Evolutionary conservation across 2,797 vertebrate species (phyloP), one percentile per base, ranked within the genome.

Genomic region (Rhodeus uyekii): DNA sequence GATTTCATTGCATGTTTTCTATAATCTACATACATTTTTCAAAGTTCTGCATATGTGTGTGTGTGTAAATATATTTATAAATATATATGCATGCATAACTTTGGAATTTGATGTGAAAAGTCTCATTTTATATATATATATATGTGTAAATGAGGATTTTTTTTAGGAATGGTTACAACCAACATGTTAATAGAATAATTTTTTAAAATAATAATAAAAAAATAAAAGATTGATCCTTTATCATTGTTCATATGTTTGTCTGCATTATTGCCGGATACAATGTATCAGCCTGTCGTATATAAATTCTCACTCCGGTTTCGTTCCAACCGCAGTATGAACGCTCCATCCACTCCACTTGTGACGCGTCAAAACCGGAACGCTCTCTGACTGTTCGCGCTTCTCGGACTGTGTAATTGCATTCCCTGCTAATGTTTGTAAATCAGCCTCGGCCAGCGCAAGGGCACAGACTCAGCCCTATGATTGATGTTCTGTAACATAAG

Each of bases 401-500:
- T 92, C 88, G 93, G 89, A 88, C 91, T 92, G 92, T 95, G 95
- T 95, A 95, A 96, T 95, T 94, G 94, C 96, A 95, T 96, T 96
- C 95, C 93, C 93, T 94, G 95, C 95, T 96, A 95, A 95, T 96
- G 95, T 96, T 95, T 95, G 95, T 96, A 95, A 96, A 96, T 95
- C 95, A 96, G 95, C 91, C 92, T 90, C 90, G 90, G 95, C 95
- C 94, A 92, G 92, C 90, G 91, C 92, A 90, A 94, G 95, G 95
- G 94, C 94, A 95, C 89, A 90, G 91, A 92, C 93, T 93, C 91
- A 89, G 92, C 91, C 92, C 91, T 92, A 87, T 96, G 96, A 96
- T 95, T 95, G 96, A 97, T 97, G 96, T 92, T 92, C 93, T 94
- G 95, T 92, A 95, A 93, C 95, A 96, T 93, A 92, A 94, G 94